Evolutionary conservation across 2,797 vertebrate species (phyloP), one percentile per base, ranked within the genome.

Genomic region (Cynopterus sphinx): DNA sequence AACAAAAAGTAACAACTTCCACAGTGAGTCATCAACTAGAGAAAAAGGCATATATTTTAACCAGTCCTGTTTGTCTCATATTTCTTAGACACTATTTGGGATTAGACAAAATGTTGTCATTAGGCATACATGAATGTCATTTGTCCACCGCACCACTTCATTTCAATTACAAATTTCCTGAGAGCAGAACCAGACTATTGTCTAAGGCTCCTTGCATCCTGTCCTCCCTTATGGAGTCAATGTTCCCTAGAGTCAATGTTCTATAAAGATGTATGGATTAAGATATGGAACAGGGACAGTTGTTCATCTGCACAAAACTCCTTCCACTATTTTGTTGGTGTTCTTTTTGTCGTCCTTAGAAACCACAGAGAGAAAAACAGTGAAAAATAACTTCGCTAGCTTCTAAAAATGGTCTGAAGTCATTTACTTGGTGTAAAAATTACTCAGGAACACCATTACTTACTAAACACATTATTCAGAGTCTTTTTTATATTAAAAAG

Each of bases 381-480:
- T 15, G n/a, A 61, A 55, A 83, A 71, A 36, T 1, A 19, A 63
- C 57, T 33, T 91, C 26, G 73, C 61, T n/a, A 9, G 15, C 31
- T 65, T 85, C 33, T 95, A 91, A 93, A 83, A 92, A 93, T n/a
- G 39, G 61, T 94, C 59, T 91, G 57, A 61, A 92, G 74, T 51
- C 94, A 86, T 74, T 97, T 59, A 39, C n/a, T 96, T 57, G 61
- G 67, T 90, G 63, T 91, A 94, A 88, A 94, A 79, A 94, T 96
- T 87, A 82, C 43, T 87, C 41, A 77, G n/a, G 49, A 96, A 82
- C 61, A 90, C 22, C 31, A n/a, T 92, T 93, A 94, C 91, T 96
- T 91, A 91, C 91, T 73, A 75, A 96, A 90, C 67, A 96, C 71
- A 93, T 96, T 90, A 89, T 85, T 95, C 88, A 26, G 59, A 71